Conservation (phyloP, 2,888 invertebrate genomes). For the Boloria euphrosyne region DNA sequence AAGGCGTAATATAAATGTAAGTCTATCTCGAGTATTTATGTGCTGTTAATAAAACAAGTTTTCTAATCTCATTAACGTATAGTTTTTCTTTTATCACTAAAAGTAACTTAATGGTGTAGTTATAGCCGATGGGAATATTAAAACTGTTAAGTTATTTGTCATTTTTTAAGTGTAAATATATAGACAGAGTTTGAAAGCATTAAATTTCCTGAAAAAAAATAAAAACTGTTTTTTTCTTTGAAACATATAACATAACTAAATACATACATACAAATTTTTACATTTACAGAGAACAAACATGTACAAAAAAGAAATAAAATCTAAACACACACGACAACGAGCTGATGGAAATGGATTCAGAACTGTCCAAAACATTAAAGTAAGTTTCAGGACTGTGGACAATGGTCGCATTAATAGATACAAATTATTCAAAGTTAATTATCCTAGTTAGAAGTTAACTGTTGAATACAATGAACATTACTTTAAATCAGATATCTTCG, state of each 20-base stretch:
- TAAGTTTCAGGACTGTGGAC: constrained; percentile 21
- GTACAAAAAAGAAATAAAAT: no score
- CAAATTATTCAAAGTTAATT: constrained; percentile 34
- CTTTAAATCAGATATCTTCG: constrained; percentile 31
- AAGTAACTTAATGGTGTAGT: background rate
- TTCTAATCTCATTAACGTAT: constrained; percentile 25
- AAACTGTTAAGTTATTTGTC: no score
- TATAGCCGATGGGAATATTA: background rate
- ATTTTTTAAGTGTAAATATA: no score
- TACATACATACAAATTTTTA: no score
- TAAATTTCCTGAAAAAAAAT: no score
- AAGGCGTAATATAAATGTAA: constrained; percentile 4
- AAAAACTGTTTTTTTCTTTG: no score
- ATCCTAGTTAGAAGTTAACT: constrained; percentile 30
- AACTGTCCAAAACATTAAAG: constrained; percentile 12
- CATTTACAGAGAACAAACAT: no score
- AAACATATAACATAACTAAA: no score
- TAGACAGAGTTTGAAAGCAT: no score
- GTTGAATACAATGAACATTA: constrained; percentile 33
- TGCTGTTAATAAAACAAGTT: constrained; percentile 33
- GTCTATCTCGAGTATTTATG: constrained; percentile 9
- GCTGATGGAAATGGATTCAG: background rate
- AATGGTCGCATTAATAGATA: constrained; percentile 32
- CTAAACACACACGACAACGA: no score
- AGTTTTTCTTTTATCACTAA: constrained; percentile 24